Conservation (phyloP, 2,113 vertebrate genomes). For the Acinonyx jubatus region DNA sequence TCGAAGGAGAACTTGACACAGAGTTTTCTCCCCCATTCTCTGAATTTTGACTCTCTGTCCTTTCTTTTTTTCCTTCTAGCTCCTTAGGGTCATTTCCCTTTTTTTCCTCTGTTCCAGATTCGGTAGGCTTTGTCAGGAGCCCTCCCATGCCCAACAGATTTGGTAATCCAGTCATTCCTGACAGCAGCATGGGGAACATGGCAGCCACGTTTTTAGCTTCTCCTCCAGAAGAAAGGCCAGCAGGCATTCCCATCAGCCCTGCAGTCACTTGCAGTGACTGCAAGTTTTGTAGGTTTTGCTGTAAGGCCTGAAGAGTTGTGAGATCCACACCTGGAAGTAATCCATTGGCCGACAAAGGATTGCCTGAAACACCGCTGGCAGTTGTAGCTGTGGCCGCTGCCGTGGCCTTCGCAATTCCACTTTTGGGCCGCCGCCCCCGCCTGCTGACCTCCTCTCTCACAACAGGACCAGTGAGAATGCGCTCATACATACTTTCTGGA, state of each 20-base stretch:
- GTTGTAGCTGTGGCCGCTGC: conserved; percentile 80
- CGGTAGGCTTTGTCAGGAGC: conserved; percentile 89
- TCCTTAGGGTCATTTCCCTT: conserved; percentile 88
- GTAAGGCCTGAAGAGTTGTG: conserved; percentile 94
- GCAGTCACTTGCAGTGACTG: conserved; percentile 96
- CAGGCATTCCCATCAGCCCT: conserved; percentile 94
- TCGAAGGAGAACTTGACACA: conserved; percentile 89
- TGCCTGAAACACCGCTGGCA: conserved; percentile 82
- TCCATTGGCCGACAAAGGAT: conserved; percentile 92
- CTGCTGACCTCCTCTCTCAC: conserved; percentile 98
- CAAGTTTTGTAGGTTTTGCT: conserved; percentile 96
- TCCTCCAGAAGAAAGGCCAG: conserved; percentile 88
- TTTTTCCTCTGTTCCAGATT: conserved; percentile 87
- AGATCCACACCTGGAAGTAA: conserved; percentile 95
- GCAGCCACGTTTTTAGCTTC: conserved; percentile 93
- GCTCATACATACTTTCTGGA: conserved; percentile 97
- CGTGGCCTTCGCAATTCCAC: conserved; percentile 90
- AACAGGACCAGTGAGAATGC: conserved; percentile 97
- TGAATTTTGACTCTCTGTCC: conserved; percentile 92
- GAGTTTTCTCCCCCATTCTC: conserved; percentile 87
- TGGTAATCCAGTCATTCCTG: conserved; percentile 95
- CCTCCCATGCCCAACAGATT: conserved; percentile 93
- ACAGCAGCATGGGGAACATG: conserved; percentile 99
- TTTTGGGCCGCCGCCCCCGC: conserved; percentile 96
- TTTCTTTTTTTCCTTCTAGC: conserved; percentile 91